Evolutionary conservation across 2,113 vertebrate genomes (phyloP), one percentile per base, ranked within the genome.

Genomic region (Gavialis gangeticus): DNA sequence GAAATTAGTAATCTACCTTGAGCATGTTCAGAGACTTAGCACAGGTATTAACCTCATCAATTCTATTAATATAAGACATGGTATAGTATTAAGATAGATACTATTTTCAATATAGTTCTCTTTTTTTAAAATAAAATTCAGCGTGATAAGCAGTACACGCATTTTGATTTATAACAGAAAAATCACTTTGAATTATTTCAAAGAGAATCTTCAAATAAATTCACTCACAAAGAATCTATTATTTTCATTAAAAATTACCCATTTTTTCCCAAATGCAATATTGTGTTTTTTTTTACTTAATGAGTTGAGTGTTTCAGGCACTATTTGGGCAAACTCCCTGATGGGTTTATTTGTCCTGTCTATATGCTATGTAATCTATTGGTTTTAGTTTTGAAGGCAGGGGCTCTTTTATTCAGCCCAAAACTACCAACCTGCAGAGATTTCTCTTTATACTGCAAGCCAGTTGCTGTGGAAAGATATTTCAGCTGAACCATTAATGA

Each of bases 371-470:
- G 46, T 46, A 8, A 46, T 46, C 46, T 46, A 46, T 46, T 46
- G 46, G 46, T 46, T 46, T 46, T 46, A 7, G 46, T 46, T 46
- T 46, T 46, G 46, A 46, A 89, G 93, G 88, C 82, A 30, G 60
- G 60, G 8, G 46, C 46, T 46, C 46, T 95, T 97, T 84, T 92
- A 57, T 83, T 95, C 73, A 37, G 82, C 87, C 75, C 88, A 92
- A 77, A 94, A 94, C 46, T 46, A 46, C 92, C 95, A 96, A 94
- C 91, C 94, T 95, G 96, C 37, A 67, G 92, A 96, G 81, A 95
- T 95, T 96, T 97, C 92, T 97, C 97, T 97, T 96, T 96, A 93
- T 96, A 92, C 94, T 97, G 90, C 91, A 93, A 92, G 96, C 96
- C 91, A 85, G 94, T 94, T 97, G 96, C 83, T 93, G 91, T 97